Conservation (phyloP, 1,140 invertebrate genomes). For the Bombus soroeensis region DNA sequence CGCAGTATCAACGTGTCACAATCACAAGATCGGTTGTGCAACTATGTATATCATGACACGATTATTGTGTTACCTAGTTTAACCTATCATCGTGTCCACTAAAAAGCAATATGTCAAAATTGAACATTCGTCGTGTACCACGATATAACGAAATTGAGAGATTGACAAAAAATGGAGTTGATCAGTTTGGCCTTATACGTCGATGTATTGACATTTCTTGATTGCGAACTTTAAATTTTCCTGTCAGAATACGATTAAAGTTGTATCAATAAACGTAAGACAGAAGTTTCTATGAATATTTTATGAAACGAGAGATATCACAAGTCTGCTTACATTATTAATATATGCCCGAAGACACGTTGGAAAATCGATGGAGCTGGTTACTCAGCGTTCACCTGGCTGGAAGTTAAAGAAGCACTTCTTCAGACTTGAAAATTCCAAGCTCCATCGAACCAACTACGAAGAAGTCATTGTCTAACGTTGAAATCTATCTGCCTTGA, state of each 20-base stretch:
- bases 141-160: neutral
- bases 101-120: neutral
- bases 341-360: conserved; percentile 5
- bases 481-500: no score
- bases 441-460: conserved; percentile 8
- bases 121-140: neutral
- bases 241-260: neutral
- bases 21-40: conserved; percentile 9
- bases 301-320: neutral
- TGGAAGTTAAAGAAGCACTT: neutral
- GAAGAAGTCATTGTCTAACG: neutral
- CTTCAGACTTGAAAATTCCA: conserved; percentile 38
- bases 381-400: conserved; percentile 3
- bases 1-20: neutral
- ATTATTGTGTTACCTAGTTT: neutral
- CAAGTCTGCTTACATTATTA: conserved; percentile 22
- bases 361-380: conserved; percentile 27
- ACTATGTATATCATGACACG: neutral
- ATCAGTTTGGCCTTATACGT: neutral
- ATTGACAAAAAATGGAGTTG: neutral
- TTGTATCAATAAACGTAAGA: neutral
- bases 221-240: neutral
- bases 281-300: neutral
- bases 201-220: neutral
- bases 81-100: neutral